phyloP scores from a whole-genome alignment of 1,140 invertebrate species.

The Caerostris darwini region DNA sequence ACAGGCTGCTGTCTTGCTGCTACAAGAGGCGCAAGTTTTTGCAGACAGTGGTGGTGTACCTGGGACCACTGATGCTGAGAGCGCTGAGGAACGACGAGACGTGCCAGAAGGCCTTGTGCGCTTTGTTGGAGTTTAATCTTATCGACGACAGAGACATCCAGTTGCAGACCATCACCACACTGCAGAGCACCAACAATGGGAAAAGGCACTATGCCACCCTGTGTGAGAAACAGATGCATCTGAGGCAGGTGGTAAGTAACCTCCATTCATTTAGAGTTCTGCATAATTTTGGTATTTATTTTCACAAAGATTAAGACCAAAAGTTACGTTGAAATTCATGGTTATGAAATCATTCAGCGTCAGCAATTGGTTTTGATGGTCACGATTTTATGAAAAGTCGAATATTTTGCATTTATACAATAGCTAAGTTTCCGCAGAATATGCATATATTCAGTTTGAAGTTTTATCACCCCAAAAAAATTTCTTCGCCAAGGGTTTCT shows the following conservation, averaged over 20 bases:
- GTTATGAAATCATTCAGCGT: too few relatives aligned
- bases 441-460: too few relatives aligned
- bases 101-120: constrained; percentile 88
- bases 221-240: constrained; percentile 88
- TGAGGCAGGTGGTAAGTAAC: constrained; percentile 87
- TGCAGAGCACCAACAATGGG: constrained; percentile 89
- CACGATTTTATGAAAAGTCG: too few relatives aligned
- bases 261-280: too few relatives aligned
- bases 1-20: constrained; percentile 88
- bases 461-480: too few relatives aligned
- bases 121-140: constrained; percentile 91
- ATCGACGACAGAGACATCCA: constrained; percentile 84
- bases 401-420: too few relatives aligned
- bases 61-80: constrained; percentile 84
- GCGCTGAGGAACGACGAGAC: constrained; percentile 88
- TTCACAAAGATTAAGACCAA: too few relatives aligned
- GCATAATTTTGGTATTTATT: too few relatives aligned
- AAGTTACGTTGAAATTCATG: too few relatives aligned
- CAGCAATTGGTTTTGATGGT: too few relatives aligned
- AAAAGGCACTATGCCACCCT: constrained; percentile 87
- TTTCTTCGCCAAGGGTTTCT: too few relatives aligned
- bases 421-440: too few relatives aligned
- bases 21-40: constrained; percentile 89
- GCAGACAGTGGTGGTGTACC: constrained; percentile 83
- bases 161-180: constrained; percentile 89